Percentiles rank a stretch among this genome's conserved stretches.
phyloP scores from a whole-genome alignment of 2,888 invertebrate species.

The Apodemia zela region DNA sequence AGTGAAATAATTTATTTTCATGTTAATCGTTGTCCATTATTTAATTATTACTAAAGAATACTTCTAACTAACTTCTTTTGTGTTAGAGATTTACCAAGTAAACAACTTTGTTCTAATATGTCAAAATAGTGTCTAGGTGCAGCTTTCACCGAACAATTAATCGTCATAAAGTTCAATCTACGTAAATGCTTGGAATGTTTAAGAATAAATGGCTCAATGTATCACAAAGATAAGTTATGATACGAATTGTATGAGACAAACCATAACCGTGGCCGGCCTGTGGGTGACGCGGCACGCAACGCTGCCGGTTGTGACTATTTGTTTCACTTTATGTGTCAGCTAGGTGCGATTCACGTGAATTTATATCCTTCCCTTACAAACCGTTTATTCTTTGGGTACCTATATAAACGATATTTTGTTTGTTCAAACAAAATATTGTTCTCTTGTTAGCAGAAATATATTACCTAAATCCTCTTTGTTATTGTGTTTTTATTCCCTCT shows the following conservation, averaged over 20 bases:
- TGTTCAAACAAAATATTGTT: conserved; percentile 1
- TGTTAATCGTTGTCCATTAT: no score
- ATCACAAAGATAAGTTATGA: conserved; percentile 1
- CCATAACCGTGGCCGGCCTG: conserved; percentile 27
- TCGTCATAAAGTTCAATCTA: background rate
- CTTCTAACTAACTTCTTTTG: no score
- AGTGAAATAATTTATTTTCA: conserved; percentile 23
- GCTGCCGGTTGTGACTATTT: conserved; percentile 49
- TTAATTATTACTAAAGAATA: no score
- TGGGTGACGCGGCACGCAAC: conserved; percentile 44
- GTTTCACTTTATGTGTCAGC: conserved; percentile 58
- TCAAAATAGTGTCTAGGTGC: no score
- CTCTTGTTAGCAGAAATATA: background rate
- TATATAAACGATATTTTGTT: conserved; percentile 10
- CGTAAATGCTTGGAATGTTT: conserved; percentile 8
- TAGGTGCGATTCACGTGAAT: conserved; percentile 42
- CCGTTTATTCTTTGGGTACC: conserved; percentile 32
- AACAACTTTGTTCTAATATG: no score
- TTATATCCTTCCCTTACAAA: conserved; percentile 40
- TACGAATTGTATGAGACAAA: conserved; percentile 43
- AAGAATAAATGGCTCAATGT: background rate
- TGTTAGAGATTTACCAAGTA: no score
- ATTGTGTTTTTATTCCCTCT: background rate
- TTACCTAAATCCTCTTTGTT: background rate
- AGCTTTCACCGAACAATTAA: background rate